Conservation (phyloP, 1,140 invertebrate genomes). For the Zaprionus capensis region DNA sequence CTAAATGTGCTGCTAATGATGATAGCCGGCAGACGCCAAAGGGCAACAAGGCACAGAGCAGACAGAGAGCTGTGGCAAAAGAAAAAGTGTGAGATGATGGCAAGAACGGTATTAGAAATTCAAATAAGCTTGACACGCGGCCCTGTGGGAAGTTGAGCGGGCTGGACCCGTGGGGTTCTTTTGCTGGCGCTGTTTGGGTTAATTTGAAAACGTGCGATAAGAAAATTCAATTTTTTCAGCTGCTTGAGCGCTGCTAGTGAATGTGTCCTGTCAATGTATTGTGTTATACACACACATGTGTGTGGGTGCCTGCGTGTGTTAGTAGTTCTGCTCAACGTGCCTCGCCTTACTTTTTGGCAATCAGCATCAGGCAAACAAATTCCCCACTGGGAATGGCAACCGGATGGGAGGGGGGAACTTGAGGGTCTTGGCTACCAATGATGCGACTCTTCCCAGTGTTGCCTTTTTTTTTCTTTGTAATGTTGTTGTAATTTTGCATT, state of each 20-base stretch:
- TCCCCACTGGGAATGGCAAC: constrained; percentile 53
- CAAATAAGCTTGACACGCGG: constrained; percentile 45
- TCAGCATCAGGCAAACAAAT: constrained; percentile 67
- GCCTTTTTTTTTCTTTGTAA: constrained; percentile 8
- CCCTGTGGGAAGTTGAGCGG: background rate
- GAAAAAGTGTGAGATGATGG: background rate
- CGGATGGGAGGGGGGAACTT: constrained; percentile 9
- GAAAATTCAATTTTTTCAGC: constrained; percentile 65
- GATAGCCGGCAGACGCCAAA: constrained; percentile 39
- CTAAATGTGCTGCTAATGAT: constrained; percentile 66
- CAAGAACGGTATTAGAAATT: constrained; percentile 34
- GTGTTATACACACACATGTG: background rate
- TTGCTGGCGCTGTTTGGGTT: constrained; percentile 53
- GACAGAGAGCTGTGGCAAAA: background rate
- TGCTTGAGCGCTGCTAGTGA: background rate
- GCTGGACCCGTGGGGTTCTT: background rate
- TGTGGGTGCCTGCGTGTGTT: background rate
- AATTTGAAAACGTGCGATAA: constrained; percentile 76
- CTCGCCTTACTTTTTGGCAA: constrained; percentile 64
- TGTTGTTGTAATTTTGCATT: constrained; percentile 63
- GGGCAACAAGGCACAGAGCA: constrained; percentile 14
- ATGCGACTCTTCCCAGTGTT: constrained; percentile 14
- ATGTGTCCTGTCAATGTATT: constrained; percentile 42
- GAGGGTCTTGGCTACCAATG: constrained; percentile 1
- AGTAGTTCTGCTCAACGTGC: constrained; percentile 34